A percentile compares a stretch with the other conserved stretches of the same genome.
Evolutionary conservation across 1,140 invertebrate genomes (phyloP).

Genomic region (Microplitis demolitor): DNA sequence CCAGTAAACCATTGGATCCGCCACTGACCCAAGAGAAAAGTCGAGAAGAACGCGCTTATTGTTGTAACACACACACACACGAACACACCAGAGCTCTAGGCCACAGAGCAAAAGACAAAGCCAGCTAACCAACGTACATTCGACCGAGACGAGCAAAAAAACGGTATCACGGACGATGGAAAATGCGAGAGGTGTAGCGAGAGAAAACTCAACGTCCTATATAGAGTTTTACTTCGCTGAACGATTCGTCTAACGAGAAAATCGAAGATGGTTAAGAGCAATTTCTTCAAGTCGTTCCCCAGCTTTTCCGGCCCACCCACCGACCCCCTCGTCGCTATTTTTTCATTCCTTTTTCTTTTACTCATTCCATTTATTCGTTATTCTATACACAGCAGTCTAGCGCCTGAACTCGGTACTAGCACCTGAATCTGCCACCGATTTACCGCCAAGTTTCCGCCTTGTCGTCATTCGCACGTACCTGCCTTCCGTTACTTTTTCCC

Average conservation of each 20-base stretch:
- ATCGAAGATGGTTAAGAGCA: slow-evolving; percentile 54
- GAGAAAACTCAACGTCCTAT: not conserved
- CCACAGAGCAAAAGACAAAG: too few relatives aligned
- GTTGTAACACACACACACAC: too few relatives aligned
- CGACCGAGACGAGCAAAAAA: too few relatives aligned
- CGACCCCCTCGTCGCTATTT: not conserved
- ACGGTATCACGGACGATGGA: not conserved
- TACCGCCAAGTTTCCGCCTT: not conserved
- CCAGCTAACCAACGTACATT: too few relatives aligned
- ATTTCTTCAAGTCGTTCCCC: slow-evolving; percentile 45
- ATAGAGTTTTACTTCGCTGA: slow-evolving; percentile 33
- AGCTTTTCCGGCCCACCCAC: slow-evolving; percentile 31
- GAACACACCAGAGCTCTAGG: too few relatives aligned
- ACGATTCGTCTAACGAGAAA: slow-evolving; percentile 53
- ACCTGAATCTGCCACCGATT: slow-evolving; percentile 1
- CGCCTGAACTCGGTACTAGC: not conserved
- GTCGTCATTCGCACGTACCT: slow-evolving; percentile 2
- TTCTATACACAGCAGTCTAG: too few relatives aligned
- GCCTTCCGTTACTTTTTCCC: not conserved
- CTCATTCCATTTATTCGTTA: not conserved
- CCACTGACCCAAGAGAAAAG: too few relatives aligned
- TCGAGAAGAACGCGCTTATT: too few relatives aligned
- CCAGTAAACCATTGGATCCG: too few relatives aligned
- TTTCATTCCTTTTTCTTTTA: slow-evolving; percentile 14
- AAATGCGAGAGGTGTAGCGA: slow-evolving; percentile 39